Percentiles rank a stretch among this genome's conserved stretches.
Conservation (phyloP, 2,888 invertebrate genomes). For the Malachius bipustulatus region DNA sequence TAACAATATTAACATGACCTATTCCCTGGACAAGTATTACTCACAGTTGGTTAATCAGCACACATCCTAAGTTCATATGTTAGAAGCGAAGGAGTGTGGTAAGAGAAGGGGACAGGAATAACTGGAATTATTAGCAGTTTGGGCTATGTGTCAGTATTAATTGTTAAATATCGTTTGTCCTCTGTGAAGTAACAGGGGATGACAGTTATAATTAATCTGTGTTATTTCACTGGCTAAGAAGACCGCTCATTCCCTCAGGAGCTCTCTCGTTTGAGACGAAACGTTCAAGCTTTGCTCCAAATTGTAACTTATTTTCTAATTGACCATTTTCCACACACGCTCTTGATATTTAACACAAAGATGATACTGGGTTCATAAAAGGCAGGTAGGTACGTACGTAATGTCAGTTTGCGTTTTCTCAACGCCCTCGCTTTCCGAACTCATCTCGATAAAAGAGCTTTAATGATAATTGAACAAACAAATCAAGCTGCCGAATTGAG, state of each 20-base stretch:
- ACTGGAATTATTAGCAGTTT: slow-evolving; percentile 2
- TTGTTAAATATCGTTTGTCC: slow-evolving; percentile 40
- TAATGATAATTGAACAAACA: too few species aligned
- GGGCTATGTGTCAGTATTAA: slow-evolving; percentile 36
- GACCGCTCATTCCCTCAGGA: slow-evolving; percentile 31
- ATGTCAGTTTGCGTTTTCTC: too few species aligned
- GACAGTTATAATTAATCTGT: slow-evolving; percentile 39
- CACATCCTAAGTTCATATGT: background rate
- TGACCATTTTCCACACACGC: too few species aligned
- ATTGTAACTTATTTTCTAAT: too few species aligned
- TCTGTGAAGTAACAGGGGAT: slow-evolving; percentile 36
- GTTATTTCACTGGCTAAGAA: slow-evolving; percentile 36
- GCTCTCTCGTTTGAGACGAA: slow-evolving; percentile 15
- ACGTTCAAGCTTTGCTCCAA: too few species aligned
- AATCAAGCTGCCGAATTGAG: too few species aligned
- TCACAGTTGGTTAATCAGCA: slow-evolving; percentile 1
- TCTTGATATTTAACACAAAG: too few species aligned
- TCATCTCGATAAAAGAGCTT: too few species aligned
- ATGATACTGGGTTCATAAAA: too few species aligned
- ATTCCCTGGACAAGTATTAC: slow-evolving; percentile 1
- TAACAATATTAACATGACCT: too few species aligned
- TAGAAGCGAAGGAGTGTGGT: background rate
- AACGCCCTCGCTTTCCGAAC: too few species aligned
- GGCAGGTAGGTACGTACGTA: too few species aligned
- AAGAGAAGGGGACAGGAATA: background rate